Percentiles rank a stretch among this genome's conserved stretches.
phyloP scores from a whole-genome alignment of 2,113 vertebrate species.

The Pangasianodon gigas region DNA sequence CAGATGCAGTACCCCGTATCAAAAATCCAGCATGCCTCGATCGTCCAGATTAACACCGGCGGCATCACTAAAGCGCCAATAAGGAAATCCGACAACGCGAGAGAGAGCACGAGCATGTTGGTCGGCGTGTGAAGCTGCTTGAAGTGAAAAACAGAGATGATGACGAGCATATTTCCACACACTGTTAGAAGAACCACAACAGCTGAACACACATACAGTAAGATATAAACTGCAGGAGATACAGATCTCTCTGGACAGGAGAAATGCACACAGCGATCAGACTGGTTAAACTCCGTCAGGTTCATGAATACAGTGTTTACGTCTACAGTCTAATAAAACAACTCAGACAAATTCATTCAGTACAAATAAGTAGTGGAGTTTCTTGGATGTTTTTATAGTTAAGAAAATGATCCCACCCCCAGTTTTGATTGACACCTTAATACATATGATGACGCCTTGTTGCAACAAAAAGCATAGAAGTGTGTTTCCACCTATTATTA shows the following conservation, averaged over 20 bases:
- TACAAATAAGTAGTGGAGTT: too few species aligned
- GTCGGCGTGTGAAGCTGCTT: conserved; percentile 50
- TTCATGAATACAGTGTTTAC: conserved; percentile 9
- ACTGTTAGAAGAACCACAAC: conserved; percentile 63
- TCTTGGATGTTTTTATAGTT: too few species aligned
- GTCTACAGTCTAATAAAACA: neutral
- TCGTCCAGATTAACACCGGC: conserved; percentile 47
- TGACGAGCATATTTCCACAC: conserved; percentile 48
- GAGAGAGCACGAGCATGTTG: conserved; percentile 41
- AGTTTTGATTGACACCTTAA: too few species aligned
- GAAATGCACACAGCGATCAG: neutral
- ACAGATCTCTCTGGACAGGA: conserved; percentile 47
- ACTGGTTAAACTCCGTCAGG: neutral
- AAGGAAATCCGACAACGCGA: conserved; percentile 30
- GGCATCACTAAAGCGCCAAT: conserved; percentile 71
- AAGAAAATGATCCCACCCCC: too few species aligned
- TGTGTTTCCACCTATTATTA: too few species aligned
- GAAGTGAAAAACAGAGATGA: conserved; percentile 48
- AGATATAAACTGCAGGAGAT: conserved; percentile 22
- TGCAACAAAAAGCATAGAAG: neutral
- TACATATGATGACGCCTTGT: too few species aligned
- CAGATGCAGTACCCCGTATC: neutral
- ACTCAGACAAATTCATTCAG: too few species aligned
- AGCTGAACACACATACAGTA: conserved; percentile 61
- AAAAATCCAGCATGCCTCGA: conserved; percentile 52